A percentile compares a stretch with the other conserved stretches of the same genome.
Conservation (phyloP, 2,797 vertebrate species). For the Octomys mimax region DNA sequence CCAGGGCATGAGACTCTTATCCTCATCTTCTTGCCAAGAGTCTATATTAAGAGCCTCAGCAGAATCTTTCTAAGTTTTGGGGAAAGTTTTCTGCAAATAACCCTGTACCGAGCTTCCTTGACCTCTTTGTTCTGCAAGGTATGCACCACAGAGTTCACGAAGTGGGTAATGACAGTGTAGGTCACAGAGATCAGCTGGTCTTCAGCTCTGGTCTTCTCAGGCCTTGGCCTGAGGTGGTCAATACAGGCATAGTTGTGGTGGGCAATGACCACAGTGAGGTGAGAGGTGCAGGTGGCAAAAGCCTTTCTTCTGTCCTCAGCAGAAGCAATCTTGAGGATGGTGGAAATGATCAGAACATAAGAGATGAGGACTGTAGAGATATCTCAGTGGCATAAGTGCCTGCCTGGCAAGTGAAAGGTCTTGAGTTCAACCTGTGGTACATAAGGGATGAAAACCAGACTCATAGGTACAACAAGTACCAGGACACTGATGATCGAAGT, state of each 20-base stretch:
- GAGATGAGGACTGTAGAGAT: constrained; percentile 18
- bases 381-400: too few relatives aligned
- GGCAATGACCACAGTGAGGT: constrained; percentile 55
- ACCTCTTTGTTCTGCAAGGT: constrained; percentile 69
- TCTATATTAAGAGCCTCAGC: background rate
- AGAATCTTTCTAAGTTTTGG: background rate
- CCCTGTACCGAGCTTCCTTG: background rate
- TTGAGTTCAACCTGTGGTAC: background rate
- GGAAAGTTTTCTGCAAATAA: background rate
- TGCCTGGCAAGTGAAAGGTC: too few relatives aligned
- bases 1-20: background rate
- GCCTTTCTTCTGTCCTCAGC: constrained; percentile 18
- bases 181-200: constrained; percentile 64
- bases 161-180: background rate
- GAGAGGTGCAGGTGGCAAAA: constrained; percentile 68
- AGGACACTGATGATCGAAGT: constrained; percentile 51
- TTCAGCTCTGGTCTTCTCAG: constrained; percentile 39
- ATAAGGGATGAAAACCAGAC: constrained; percentile 71
- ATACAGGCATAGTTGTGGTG: constrained; percentile 32
- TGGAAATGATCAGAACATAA: constrained; percentile 67
- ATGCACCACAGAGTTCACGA: constrained; percentile 69
- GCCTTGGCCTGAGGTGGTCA: constrained; percentile 72
- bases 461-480: constrained; percentile 42
- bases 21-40: background rate
- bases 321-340: constrained; percentile 55